Percentiles rank a stretch among this genome's conserved stretches.
Conservation (phyloP, 2,888 invertebrate species). For the Epinotia ramella region DNA sequence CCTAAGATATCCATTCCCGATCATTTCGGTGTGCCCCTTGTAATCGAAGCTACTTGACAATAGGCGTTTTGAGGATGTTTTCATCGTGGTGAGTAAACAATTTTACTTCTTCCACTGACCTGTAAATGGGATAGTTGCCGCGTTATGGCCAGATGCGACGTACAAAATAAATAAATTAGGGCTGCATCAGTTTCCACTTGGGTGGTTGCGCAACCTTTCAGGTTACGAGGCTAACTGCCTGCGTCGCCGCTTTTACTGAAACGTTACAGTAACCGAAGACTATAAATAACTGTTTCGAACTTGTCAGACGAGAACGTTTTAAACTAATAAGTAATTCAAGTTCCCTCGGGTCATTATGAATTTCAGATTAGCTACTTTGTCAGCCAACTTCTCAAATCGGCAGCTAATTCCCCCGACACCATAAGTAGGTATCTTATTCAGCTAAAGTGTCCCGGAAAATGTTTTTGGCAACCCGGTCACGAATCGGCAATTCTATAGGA, state of each 20-base stretch:
- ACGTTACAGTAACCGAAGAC: background rate
- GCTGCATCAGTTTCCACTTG: background rate
- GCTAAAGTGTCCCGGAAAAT: slow-evolving; percentile 40
- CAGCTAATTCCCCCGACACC: slow-evolving; percentile 27
- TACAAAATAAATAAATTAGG: too few relatives aligned
- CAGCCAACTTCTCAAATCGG: slow-evolving; percentile 26
- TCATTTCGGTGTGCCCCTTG: too few relatives aligned
- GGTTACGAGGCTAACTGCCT: too few relatives aligned
- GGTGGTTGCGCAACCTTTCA: too few relatives aligned
- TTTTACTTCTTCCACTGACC: too few relatives aligned
- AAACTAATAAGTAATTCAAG: slow-evolving; percentile 9
- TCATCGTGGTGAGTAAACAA: too few relatives aligned
- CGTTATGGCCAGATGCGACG: too few relatives aligned
- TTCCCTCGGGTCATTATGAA: slow-evolving; percentile 17
- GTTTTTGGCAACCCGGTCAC: slow-evolving; percentile 41
- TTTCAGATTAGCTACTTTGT: slow-evolving; percentile 10
- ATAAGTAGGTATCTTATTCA: slow-evolving; percentile 39
- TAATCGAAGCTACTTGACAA: too few relatives aligned
- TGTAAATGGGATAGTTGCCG: too few relatives aligned
- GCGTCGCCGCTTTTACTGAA: background rate
- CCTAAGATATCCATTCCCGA: too few relatives aligned
- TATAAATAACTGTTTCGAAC: slow-evolving; percentile 10
- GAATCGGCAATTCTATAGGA: slow-evolving; percentile 44
- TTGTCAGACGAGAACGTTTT: slow-evolving; percentile 17
- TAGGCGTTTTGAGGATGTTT: too few relatives aligned